Percentiles rank a stretch among this genome's conserved stretches.
Conservation (phyloP, 2,797 vertebrate genomes). For the Sebastes minor region DNA sequence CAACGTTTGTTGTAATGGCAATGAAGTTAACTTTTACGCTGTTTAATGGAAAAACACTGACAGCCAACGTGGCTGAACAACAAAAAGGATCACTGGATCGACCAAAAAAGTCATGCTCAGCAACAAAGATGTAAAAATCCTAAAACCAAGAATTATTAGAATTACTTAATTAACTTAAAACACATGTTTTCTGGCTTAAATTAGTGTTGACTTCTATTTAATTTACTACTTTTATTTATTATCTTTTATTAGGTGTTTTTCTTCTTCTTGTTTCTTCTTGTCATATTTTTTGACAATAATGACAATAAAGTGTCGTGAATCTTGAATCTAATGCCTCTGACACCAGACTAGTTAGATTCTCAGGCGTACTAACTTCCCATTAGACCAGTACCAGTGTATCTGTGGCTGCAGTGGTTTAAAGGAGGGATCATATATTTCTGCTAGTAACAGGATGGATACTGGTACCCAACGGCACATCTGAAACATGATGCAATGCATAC, state of each 20-base stretch:
- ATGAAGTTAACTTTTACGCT: not conserved
- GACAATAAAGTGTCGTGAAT: not conserved
- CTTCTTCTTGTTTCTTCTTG: no score
- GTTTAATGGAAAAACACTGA: not conserved
- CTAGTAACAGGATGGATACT: not conserved
- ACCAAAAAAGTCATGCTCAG: not conserved
- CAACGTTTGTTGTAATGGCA: no score
- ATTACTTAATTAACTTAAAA: not conserved
- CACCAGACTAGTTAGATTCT: not conserved
- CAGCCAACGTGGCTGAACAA: not conserved
- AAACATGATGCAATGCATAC: not conserved
- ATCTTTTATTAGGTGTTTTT: rapidly evolving
- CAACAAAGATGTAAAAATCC: not conserved
- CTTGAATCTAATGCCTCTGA: not conserved
- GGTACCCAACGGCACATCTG: not conserved
- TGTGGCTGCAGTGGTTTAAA: constrained; percentile 19
- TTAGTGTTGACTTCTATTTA: not conserved
- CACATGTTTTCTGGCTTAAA: not conserved
- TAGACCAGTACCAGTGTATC: constrained; percentile 30
- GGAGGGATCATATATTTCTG: constrained; percentile 16
- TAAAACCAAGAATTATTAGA: not conserved
- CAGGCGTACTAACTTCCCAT: not conserved
- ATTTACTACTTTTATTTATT: no score
- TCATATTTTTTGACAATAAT: no score
- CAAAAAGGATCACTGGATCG: not conserved